Conservation (phyloP, 2,797 vertebrate species). For the Sparus aurata region DNA sequence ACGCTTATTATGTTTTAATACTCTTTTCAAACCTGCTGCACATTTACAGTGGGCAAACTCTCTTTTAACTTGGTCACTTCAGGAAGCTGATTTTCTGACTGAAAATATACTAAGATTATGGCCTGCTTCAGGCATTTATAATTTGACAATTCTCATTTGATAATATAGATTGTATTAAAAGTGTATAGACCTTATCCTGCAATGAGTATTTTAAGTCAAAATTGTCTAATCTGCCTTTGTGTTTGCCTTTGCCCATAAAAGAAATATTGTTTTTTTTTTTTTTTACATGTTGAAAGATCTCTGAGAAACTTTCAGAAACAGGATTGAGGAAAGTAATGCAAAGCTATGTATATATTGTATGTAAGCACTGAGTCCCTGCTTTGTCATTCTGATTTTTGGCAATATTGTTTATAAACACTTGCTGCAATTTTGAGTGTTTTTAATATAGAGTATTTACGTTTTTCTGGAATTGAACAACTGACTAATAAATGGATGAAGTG, state of each 20-base stretch:
- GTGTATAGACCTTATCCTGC: slow-evolving; percentile 15
- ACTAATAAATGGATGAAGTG: slow-evolving; percentile 83
- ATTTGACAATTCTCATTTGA: not conserved
- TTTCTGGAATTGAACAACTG: slow-evolving; percentile 72
- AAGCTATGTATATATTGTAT: slow-evolving; percentile 76
- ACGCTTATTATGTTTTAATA: slow-evolving; percentile 36
- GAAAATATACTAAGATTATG: too few species aligned
- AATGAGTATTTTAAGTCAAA: slow-evolving; percentile 14
- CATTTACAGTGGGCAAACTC: slow-evolving; percentile 24
- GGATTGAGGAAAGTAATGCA: slow-evolving; percentile 22
- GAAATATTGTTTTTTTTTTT: slow-evolving; percentile 12
- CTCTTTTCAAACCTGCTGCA: slow-evolving; percentile 28
- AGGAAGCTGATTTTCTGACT: slow-evolving; percentile 1
- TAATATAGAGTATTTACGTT: slow-evolving; percentile 57
- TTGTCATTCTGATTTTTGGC: slow-evolving; percentile 27
- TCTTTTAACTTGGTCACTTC: slow-evolving; percentile 16
- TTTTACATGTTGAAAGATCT: slow-evolving; percentile 32
- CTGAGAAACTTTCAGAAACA: slow-evolving; percentile 23
- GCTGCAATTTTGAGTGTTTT: slow-evolving; percentile 64
- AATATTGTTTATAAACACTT: slow-evolving; percentile 50
- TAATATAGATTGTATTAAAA: slow-evolving; percentile 24
- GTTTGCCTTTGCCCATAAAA: slow-evolving; percentile 40
- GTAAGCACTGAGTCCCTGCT: slow-evolving; percentile 61
- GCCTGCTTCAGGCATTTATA: too few species aligned
- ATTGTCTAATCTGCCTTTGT: slow-evolving; percentile 21